Conservation (phyloP, 1,140 invertebrate genomes). For the Mercenaria mercenaria region DNA sequence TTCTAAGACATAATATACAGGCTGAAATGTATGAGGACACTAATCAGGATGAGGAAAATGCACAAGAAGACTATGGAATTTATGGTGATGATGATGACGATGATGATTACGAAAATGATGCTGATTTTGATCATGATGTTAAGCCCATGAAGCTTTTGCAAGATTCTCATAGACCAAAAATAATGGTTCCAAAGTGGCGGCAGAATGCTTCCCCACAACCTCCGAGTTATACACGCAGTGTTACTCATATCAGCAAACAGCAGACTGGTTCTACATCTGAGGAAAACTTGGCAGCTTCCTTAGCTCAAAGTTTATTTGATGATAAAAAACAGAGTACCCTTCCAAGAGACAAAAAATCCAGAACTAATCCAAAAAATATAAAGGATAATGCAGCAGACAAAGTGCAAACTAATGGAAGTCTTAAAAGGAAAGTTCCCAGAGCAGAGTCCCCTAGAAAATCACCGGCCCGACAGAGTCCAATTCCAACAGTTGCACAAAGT, state of each 20-base stretch:
- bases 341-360: constrained; percentile 26
- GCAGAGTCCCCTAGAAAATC: constrained; percentile 40
- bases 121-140: constrained; percentile 49
- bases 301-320: constrained; percentile 61
- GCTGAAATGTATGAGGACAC: constrained; percentile 14
- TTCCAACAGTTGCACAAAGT: background rate
- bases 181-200: constrained; percentile 65
- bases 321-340: constrained; percentile 38
- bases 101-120: constrained; percentile 52
- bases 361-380: background rate
- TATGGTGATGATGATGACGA: constrained; percentile 65
- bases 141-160: constrained; percentile 54
- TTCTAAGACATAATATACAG: constrained; percentile 33
- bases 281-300: constrained; percentile 57
- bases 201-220: constrained; percentile 62
- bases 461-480: constrained; percentile 38
- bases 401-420: constrained; percentile 5
- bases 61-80: constrained; percentile 62
- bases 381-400: background rate
- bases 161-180: constrained; percentile 60
- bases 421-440: constrained; percentile 45
- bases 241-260: constrained; percentile 18
- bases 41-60: background rate
- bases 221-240: constrained; percentile 42
- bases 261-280: constrained; percentile 24